Conservation (phyloP, 2,888 invertebrate species). For the Pollenia labialis region DNA sequence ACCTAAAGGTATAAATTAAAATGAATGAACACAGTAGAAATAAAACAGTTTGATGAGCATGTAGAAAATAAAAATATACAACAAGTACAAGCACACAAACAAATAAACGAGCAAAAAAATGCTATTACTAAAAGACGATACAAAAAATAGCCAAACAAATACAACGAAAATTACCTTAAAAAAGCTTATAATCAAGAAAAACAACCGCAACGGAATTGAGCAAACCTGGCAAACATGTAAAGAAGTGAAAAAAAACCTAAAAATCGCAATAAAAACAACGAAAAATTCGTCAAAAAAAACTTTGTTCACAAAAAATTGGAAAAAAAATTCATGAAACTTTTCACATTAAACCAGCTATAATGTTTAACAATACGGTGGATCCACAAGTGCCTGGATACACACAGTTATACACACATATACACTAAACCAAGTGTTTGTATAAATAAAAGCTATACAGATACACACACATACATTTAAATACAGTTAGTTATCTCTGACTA, state of each 20-base stretch:
- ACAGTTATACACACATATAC: neutral
- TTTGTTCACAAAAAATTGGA: conserved; percentile 9
- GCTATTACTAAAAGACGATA: conserved; percentile 16
- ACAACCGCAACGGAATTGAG: conserved; percentile 52
- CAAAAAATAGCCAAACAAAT: conserved; percentile 61
- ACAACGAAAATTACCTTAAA: conserved; percentile 71
- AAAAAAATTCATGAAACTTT: conserved; percentile 45
- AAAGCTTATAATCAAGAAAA: conserved; percentile 60
- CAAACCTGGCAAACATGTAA: conserved; percentile 22
- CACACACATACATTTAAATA: conserved; percentile 33
- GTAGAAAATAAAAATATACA: conserved; percentile 54
- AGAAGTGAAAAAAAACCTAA: conserved; percentile 22
- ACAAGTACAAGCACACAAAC: conserved; percentile 36
- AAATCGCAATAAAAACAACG: conserved; percentile 52
- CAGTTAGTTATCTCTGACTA: conserved; percentile 65
- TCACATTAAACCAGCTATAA: conserved; percentile 65
- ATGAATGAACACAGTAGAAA: conserved; percentile 3
- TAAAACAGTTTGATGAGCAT: conserved; percentile 18
- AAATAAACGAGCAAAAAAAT: conserved; percentile 34
- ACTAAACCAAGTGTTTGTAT: neutral
- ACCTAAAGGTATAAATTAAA: conserved; percentile 9
- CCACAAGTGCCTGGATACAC: conserved; percentile 51
- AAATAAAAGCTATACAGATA: conserved; percentile 3
- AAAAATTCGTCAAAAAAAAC: conserved; percentile 33
- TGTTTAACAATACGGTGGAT: conserved; percentile 57